phyloP scores from a whole-genome alignment of 1,140 invertebrate genomes.

The Drosophila trapezifrons region DNA sequence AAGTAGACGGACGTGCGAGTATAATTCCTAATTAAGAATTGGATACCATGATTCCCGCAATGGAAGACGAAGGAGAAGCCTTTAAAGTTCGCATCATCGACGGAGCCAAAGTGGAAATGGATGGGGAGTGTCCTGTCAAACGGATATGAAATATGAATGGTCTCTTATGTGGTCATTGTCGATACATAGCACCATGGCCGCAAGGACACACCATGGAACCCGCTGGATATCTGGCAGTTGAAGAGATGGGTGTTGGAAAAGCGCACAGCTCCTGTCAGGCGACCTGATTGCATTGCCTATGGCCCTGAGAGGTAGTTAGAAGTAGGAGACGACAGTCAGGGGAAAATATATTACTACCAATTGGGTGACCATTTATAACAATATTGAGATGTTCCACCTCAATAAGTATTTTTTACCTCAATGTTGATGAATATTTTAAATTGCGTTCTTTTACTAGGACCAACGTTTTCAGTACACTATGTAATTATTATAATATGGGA shows the following conservation, averaged over 20 bases:
- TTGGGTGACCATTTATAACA: background rate
- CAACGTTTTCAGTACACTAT: too few relatives aligned
- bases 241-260: background rate
- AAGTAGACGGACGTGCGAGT: background rate
- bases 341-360: background rate
- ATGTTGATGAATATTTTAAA: too few relatives aligned
- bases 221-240: slow-evolving; percentile 7
- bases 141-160: slow-evolving; percentile 47
- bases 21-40: slow-evolving; percentile 30
- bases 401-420: too few relatives aligned
- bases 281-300: slow-evolving; percentile 51
- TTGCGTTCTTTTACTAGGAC: too few relatives aligned
- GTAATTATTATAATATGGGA: too few relatives aligned
- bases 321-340: too few relatives aligned
- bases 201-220: slow-evolving; percentile 23
- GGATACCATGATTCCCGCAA: background rate
- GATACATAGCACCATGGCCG: background rate
- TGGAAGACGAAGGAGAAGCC: slow-evolving; percentile 13
- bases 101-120: background rate
- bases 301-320: background rate
- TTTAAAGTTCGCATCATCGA: slow-evolving; percentile 16
- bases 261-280: slow-evolving; percentile 25
- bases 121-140: slow-evolving; percentile 23
- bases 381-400: background rate
- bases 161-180: slow-evolving; percentile 23